These are phyloP conservation scores for Entelurus aequoreus DNA, from an alignment of 2,113 vertebrate genomes.

Conservation along the genomic window DNA sequence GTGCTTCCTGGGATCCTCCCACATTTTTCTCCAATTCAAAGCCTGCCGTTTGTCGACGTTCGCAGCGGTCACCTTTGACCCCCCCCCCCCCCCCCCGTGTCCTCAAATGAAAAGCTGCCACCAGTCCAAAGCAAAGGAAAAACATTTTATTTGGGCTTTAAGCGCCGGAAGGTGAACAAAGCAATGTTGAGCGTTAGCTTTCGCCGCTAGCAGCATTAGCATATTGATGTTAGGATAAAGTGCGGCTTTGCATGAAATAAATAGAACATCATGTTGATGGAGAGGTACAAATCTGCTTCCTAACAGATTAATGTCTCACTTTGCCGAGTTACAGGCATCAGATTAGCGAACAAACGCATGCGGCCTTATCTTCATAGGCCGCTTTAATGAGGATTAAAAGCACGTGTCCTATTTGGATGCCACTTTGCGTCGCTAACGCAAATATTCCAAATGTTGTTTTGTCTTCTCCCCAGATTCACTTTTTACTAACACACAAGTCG, in stretches of 20 bases:
- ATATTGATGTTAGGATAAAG: too few species aligned
- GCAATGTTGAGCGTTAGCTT: background rate
- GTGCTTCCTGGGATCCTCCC: background rate
- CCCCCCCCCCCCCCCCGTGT: too few species aligned
- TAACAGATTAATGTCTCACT: slow-evolving; percentile 48
- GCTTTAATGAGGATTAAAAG: slow-evolving; percentile 43
- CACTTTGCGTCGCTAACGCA: slow-evolving; percentile 3
- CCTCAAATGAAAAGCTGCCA: too few species aligned
- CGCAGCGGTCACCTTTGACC: too few species aligned
- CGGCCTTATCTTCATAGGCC: slow-evolving; percentile 31
- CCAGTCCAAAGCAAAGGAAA: too few species aligned
- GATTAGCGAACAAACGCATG: slow-evolving; percentile 51
- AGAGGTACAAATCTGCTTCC: background rate
- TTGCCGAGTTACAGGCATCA: slow-evolving; percentile 46
- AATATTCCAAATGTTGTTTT: background rate
- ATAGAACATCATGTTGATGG: background rate
- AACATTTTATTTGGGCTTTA: too few species aligned
- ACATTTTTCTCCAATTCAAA: too few species aligned
- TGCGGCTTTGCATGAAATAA: background rate
- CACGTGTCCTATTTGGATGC: slow-evolving; percentile 28
- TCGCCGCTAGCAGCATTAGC: too few species aligned
- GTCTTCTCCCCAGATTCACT: too few species aligned
- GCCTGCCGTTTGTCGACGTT: too few species aligned
- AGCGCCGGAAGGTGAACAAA: too few species aligned
- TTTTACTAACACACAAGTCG: too few species aligned